Base-by-base conservation (phyloP, 2,113 vertebrate genomes). In the Misgurnus mizolepis region DNA sequence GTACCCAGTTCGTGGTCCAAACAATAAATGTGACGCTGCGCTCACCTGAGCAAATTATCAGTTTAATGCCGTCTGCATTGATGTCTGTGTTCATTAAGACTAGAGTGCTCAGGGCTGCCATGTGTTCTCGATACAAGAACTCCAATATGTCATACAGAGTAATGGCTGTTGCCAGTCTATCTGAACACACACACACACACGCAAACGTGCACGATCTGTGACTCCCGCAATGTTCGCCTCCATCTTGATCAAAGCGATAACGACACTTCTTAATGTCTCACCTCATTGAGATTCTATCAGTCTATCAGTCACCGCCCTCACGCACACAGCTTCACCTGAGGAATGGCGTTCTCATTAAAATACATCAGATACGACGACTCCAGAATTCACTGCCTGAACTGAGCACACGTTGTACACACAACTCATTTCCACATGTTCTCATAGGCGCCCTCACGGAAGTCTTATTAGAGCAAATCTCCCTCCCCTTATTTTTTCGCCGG, bases 121-220 rank as follows among this genome's bases (percentile, higher is more conserved):
- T 87, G 87, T 88, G 84, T 70, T 81, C 88, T 75, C 85, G 76
- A 82, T 81, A 83, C 77, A 79, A 87, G 84, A 89, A 88, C 88
- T 89, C 89, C 88, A 88, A 88, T 86, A 87, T 80, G 80, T 85
- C 85, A 56, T 83, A 76, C 82, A 73, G 86, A 79, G 85, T 90
- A 90, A 91, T 90, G 88, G 88, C 90, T 88, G 91, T 86, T 88
- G 90, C 89, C 89, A 85, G 62, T 81, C 55, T 68, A 11, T 7
- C 67, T n/a, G 7, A 67, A 69, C 43, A 61, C 80, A 86, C 83
- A 84, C 77, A 62, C 85, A 85, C 88, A 80, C 34, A 76, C 43
- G 53, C 74, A 55, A 74, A 45, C 45, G 76, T 18, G 6, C 43
- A 15, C 7, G 14, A 62, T 64, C 34, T 41, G 72, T 62, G 72